Evolutionary conservation across 1,140 invertebrate species (phyloP), one percentile per base, ranked within the genome.

Genomic region (Drosophila cardini): DNA sequence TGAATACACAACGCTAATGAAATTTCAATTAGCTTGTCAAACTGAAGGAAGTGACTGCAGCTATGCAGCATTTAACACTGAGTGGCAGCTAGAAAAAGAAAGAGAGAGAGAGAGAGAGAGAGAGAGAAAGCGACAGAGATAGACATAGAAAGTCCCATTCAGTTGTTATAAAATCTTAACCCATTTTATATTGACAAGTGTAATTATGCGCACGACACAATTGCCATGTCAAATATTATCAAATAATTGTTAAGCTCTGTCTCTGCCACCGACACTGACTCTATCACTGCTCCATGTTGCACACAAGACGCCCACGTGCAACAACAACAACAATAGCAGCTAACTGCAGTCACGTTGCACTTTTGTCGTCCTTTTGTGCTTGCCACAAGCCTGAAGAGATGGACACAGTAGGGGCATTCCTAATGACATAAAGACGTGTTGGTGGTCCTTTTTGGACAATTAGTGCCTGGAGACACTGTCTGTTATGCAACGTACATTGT

Each of bases 21-120:
- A 89, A 89, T 89, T 89, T 89, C 84, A 89, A 89, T 89, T 89
- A 89, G 84, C 70, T 87, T 89, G 84, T 89, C 77, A 80, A 75
- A 63, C 81, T 30, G 56, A 42, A 80, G 76, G 69, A 87, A 89
- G 67, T 83, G 83, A 16, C 64, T 77, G 63, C 55, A 61, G 52
- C 52, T 30, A 63, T 63, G 78, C 76, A 79, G 68, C 72, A 62
- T 74, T 81, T 77, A 78, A 74, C 78, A 56, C 43, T 50, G 21
- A 52, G 16, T 34, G 21, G 60, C 65, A 72, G 60, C 13, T 43
- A 69, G 30, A 10, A 36, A 57, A 58, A 36, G 13, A 30, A 32
- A 40, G 15, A 9, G 8, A 61, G 62, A 40, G n/a, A 26, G 16
- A 48, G 61, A 38, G 5, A 40, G 2, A 26, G 32, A n/a, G 46